Evolutionary conservation across 2,113 vertebrate species (phyloP).

Genomic region (Dissostichus mawsoni): DNA sequence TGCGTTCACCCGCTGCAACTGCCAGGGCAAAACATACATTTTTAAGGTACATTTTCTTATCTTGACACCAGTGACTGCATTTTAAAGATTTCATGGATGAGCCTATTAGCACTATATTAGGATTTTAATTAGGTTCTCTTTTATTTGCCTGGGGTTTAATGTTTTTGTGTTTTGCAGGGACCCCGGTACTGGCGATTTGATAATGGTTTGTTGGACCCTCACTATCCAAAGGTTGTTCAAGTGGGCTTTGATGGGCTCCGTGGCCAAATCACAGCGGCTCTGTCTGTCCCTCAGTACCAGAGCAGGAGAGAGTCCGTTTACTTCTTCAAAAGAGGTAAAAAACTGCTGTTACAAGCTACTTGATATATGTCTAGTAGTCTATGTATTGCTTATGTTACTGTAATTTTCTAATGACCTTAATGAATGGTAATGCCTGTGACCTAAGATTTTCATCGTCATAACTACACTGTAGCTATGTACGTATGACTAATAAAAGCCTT

Average conservation of each 20-base stretch:
- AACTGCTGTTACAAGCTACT: neutral
- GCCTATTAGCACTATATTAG: neutral
- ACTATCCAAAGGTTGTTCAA: slow-evolving; percentile 87
- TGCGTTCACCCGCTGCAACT: slow-evolving; percentile 95
- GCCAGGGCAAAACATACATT: slow-evolving; percentile 95
- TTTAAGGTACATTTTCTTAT: slow-evolving; percentile 87
- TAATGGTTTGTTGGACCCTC: slow-evolving; percentile 86
- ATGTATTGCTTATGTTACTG: neutral
- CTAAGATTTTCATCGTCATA: no score
- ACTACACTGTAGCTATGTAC: no score
- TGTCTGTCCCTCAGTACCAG: slow-evolving; percentile 88
- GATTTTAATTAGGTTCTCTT: no score
- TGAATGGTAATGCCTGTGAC: no score
- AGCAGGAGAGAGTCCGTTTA: slow-evolving; percentile 90
- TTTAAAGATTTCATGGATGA: neutral
- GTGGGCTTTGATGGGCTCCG: slow-evolving; percentile 90
- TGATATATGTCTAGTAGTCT: neutral
- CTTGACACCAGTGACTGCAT: neutral
- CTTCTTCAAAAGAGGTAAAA: slow-evolving; percentile 94
- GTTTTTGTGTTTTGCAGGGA: slow-evolving; percentile 79
- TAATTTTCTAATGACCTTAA: neutral
- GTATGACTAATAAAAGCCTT: no score
- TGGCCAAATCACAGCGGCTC: slow-evolving; percentile 89
- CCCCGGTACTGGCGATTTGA: slow-evolving; percentile 94
- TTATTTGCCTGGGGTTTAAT: neutral